Base-by-base conservation (phyloP, 2,888 invertebrate species). In the Campoplex nolae region DNA sequence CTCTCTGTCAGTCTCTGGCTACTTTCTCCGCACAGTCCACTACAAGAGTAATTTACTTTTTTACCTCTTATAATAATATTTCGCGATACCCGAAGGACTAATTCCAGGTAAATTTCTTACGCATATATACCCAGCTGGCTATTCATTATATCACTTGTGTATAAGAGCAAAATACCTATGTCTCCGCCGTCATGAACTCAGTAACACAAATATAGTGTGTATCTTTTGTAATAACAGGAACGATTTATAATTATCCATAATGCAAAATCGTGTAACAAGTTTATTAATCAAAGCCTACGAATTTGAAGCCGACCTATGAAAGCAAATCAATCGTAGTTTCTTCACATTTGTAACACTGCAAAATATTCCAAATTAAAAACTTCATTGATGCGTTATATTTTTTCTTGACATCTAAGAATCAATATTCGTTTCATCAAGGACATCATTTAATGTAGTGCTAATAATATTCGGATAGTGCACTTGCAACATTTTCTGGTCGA, bases 1-100 rank as follows among this genome's bases (percentile, higher is more conserved):
- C 86, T 83, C 86, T 83, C 81, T 48, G 23, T 62, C 35, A 68
- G 65, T 83, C 70, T 80, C 65, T 71, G 73, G 48, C 75, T 38
- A 86, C 86, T 86, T 86, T 86, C 86, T 73, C 86, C 74, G 65
- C 65, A 42, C 54, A 58, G 18, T 38, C 23, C 28, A 38, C 62
- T 38, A 13, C n/a, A 67, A 48, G 54, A 74, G 28, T 45, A 56
- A 54, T 51, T 74, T 54, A 67, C 65, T 65, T 67, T 74, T 74
- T 45, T 73, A 23, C 51, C 67, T 74, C 71, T 54, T 51, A 16
- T 32, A 48, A 48, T 45, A 38, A 28, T 67, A 51, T 42, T 54
- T 42, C 67, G 48, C 11, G 16, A 23, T 38, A 73, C 28, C 68
- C 13, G 32, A 38, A 16, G n/a, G 45, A 18, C 62, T 32, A 62